Base-by-base conservation (phyloP, 2,113 vertebrate genomes). In the Passer montanus region DNA sequence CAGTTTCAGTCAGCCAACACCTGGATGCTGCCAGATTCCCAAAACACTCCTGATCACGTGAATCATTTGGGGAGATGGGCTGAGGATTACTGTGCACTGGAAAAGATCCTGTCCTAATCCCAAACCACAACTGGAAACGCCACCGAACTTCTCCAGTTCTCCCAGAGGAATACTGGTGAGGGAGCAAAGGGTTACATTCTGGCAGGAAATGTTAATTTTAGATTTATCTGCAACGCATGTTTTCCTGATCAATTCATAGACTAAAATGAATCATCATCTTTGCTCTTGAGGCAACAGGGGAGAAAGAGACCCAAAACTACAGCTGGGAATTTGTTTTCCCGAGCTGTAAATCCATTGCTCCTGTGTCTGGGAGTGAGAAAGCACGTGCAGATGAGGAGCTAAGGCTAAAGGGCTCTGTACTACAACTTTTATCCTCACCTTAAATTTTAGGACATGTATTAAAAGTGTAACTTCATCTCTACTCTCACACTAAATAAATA, bases 401-500 rank as follows among this genome's bases (percentile, higher is more conserved):
- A 33, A 75, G 83, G 92, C 90, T 88, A 92, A 96, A 97, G 93
- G 87, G 86, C 76, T 67, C 33, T 62, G 83, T 75, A 85, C 56
- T 92, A 91, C 84, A 85, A 88, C 94, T 94, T 87, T 82, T 69
- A 93, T 86, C 72, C 77, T 84, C 88, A 91, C 69, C 94, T 94
- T 84, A 68, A 73, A 44, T 83, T 95, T 95, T 81, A 92, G 72
- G 80, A 55, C 69, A 70, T 0, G 1, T 43, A 66, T 81, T 94
- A 67, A 69, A 92, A 64, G 50, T 5, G 75, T 78, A 79, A 92
- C 78, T 89, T 79, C 92, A 84, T 83, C 78, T 60, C 74, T 46
- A 12, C 46, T 77, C 85, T 86, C 79, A 52, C 92, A 84, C 90
- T 95, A 96, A 95, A 96, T 94, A 95, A 97, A 95, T 96, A 94